Conservation (phyloP, 2,888 invertebrate genomes). For the Calameuta idolon region DNA sequence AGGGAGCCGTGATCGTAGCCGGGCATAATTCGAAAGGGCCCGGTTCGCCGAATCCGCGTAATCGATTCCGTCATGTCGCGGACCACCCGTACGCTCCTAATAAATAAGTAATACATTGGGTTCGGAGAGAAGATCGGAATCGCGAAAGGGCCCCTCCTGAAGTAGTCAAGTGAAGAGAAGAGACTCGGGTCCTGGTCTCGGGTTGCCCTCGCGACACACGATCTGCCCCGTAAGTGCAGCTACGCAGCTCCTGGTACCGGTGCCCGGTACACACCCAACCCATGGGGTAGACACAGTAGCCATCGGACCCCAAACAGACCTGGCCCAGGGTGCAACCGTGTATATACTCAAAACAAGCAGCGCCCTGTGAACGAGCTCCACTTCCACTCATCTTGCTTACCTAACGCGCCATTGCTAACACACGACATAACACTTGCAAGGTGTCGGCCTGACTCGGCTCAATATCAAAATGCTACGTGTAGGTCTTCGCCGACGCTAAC, state of each 20-base stretch:
- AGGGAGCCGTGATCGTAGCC: constrained; percentile 40
- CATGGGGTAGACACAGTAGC: neutral
- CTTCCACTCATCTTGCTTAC: constrained; percentile 28
- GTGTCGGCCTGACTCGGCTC: constrained; percentile 52
- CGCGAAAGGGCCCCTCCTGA: constrained; percentile 23
- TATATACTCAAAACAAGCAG: neutral
- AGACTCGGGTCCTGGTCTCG: constrained; percentile 40
- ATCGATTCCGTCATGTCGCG: constrained; percentile 68
- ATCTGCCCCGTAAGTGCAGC: constrained; percentile 26
- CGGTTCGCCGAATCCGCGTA: constrained; percentile 66
- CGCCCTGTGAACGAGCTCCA: neutral
- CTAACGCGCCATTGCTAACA: constrained; percentile 21
- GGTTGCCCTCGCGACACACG: constrained; percentile 52
- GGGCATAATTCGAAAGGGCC: constrained; percentile 58
- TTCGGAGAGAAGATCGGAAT: constrained; percentile 47
- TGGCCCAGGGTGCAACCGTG: neutral
- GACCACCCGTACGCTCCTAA: constrained; percentile 66
- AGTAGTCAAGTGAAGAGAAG: constrained; percentile 17
- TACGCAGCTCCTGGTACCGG: neutral
- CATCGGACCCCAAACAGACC: neutral
- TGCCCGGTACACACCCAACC: too few species aligned
- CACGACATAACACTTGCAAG: constrained; percentile 58
- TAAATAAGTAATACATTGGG: constrained; percentile 66
- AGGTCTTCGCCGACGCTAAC: constrained; percentile 46
- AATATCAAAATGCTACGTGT: constrained; percentile 47